Evolutionary conservation across 2,113 vertebrate species (phyloP).

Genomic region (Trachemys scripta): DNA sequence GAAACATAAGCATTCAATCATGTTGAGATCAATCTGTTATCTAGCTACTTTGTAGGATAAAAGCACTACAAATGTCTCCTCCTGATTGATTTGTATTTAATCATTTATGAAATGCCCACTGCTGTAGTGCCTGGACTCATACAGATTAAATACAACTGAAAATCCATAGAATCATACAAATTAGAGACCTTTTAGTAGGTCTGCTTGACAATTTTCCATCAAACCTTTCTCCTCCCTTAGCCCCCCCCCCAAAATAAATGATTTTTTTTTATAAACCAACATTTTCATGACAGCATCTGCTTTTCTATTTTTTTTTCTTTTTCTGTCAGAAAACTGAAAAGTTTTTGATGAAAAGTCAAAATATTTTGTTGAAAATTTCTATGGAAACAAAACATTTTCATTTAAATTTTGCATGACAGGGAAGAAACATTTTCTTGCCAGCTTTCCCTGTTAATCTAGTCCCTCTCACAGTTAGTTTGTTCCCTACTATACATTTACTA

Average conservation of each 20-base stretch:
- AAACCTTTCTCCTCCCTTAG: not conserved
- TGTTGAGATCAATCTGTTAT: not conserved
- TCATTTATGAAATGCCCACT: not conserved
- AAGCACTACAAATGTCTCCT: not conserved
- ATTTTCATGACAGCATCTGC: not conserved
- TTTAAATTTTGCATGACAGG: not conserved
- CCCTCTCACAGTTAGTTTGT: rapidly evolving
- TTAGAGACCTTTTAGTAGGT: not conserved
- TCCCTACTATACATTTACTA: not conserved
- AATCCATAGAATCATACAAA: not conserved
- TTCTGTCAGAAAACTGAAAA: not conserved
- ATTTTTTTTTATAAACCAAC: not conserved
- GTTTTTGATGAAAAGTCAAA: not conserved
- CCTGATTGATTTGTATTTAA: not conserved
- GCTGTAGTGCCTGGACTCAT: not conserved
- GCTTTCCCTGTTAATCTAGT: not conserved
- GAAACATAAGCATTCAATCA: not conserved
- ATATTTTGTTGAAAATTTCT: not conserved
- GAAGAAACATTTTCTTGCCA: not conserved
- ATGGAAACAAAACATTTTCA: not conserved
- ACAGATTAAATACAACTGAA: not conserved
- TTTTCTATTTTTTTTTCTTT: not conserved
- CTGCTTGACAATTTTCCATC: not conserved
- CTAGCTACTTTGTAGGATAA: not conserved
- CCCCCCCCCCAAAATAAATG: no score